These are phyloP conservation scores for Pseudochirops corinnae DNA, from an alignment of 2,797 vertebrate species.

Conservation along the genomic window DNA sequence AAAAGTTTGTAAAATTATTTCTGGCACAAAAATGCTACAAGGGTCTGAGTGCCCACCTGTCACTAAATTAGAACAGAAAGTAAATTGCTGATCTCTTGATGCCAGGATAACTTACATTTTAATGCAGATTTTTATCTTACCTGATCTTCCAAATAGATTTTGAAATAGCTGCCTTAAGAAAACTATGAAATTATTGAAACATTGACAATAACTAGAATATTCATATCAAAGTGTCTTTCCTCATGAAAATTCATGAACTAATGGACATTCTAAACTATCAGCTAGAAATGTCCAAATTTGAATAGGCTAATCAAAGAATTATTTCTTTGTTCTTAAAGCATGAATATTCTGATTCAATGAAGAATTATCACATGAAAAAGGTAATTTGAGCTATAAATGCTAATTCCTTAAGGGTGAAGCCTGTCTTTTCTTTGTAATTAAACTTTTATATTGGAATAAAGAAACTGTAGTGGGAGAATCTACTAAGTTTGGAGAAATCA, in stretches of 20 bases:
- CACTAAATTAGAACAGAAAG: neutral
- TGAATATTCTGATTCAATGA: conserved; percentile 22
- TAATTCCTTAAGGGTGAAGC: conserved; percentile 29
- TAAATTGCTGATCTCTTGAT: neutral
- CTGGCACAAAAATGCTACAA: conserved; percentile 52
- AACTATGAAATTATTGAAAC: conserved; percentile 61
- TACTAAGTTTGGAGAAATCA: neutral
- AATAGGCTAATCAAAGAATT: conserved; percentile 39
- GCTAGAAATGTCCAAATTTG: conserved; percentile 37
- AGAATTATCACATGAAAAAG: conserved; percentile 47
- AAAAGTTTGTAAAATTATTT: conserved; percentile 29
- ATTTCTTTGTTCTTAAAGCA: conserved; percentile 56
- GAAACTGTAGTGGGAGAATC: neutral
- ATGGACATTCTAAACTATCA: conserved; percentile 39
- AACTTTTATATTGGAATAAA: conserved; percentile 21
- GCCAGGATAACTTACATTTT: neutral
- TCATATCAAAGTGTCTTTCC: conserved; percentile 61
- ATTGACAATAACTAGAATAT: conserved; percentile 61
- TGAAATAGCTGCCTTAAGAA: conserved; percentile 42
- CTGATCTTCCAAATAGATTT: conserved; percentile 58
- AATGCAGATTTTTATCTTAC: conserved; percentile 42
- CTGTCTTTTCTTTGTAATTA: conserved; percentile 12
- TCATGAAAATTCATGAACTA: conserved; percentile 59
- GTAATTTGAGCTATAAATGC: conserved; percentile 16
- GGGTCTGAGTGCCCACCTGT: neutral